A percentile compares a stretch with the other conserved stretches of the same genome.
Conservation (phyloP, 1,140 invertebrate genomes). For the Ganaspis sp. region DNA sequence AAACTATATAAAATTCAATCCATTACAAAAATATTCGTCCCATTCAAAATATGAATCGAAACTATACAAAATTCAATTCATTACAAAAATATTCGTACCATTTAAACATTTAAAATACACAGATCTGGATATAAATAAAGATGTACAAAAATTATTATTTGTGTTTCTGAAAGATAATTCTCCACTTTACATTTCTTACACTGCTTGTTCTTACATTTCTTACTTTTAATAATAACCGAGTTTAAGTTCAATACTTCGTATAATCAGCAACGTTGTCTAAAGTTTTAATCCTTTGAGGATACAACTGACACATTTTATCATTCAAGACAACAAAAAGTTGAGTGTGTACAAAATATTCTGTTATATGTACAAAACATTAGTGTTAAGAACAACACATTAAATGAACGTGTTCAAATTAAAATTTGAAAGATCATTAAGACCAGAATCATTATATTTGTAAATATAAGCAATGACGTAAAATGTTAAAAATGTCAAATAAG, state of each 20-base stretch:
- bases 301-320: no score
- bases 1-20: no score
- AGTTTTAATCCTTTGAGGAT: no score
- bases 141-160: neutral
- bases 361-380: constrained; percentile 6
- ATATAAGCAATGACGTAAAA: neutral
- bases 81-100: no score
- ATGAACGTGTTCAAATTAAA: neutral
- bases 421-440: neutral
- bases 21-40: no score
- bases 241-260: neutral
- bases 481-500: constrained; percentile 23
- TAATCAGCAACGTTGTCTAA: neutral
- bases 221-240: neutral
- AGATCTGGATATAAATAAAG: no score
- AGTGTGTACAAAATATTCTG: neutral
- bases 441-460: neutral
- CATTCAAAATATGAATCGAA: no score
- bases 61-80: no score
- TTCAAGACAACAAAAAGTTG: no score
- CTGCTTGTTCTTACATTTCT: neutral
- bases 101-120: no score
- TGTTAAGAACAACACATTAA: neutral
- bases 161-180: neutral
- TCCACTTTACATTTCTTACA: neutral